A percentile compares a stretch with the other conserved stretches of the same genome.
Conservation (phyloP, 2,113 vertebrate species). For the Empidonax alnorum region DNA sequence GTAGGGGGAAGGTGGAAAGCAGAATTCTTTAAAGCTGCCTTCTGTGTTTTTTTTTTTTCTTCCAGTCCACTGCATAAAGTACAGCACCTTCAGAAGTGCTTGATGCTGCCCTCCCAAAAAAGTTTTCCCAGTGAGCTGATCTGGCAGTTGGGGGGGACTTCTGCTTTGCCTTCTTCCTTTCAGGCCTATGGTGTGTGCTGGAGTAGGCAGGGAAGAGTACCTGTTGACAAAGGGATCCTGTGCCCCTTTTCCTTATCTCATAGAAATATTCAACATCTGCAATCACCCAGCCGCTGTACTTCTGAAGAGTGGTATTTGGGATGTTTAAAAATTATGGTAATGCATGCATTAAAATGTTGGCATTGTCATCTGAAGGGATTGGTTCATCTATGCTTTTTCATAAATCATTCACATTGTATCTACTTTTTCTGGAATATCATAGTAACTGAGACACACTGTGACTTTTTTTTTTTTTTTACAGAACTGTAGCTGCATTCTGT, state of each 20-base stretch:
- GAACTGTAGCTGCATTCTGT: neutral
- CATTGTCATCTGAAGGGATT: neutral
- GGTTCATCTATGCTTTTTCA: neutral
- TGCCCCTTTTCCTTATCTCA: neutral
- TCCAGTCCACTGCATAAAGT: neutral
- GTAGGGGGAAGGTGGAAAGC: neutral
- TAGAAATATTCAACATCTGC: neutral
- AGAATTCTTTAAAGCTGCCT: neutral
- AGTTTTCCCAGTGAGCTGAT: neutral
- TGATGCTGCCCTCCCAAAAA: neutral
- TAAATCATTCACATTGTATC: neutral
- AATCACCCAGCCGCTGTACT: neutral
- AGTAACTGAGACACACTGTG: neutral
- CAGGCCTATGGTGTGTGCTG: neutral
- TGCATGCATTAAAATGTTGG: neutral
- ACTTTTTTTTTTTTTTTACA: neutral
- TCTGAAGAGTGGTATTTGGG: neutral
- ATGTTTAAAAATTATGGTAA: neutral
- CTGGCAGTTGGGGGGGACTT: neutral
- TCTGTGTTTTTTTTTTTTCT: neutral
- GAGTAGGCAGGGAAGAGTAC: neutral
- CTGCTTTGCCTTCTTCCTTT: neutral
- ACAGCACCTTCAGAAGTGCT: neutral
- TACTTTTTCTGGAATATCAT: neutral
- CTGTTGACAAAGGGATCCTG: neutral